These are phyloP conservation scores for Platyscapa corneri DNA, from an alignment of 1,140 invertebrate species.

Conservation along the genomic window DNA sequence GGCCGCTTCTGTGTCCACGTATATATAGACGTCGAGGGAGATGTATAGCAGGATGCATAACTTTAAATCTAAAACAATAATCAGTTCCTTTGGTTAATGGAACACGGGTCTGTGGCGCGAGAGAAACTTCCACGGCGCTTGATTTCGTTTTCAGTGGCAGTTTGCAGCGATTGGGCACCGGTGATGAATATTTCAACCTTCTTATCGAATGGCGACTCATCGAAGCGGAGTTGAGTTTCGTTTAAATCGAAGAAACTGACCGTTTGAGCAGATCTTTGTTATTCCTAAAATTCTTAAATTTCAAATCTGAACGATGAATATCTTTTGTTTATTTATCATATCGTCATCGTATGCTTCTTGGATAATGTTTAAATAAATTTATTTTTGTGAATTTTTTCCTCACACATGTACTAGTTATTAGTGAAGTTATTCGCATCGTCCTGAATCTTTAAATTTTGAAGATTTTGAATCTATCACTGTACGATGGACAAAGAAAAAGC, in stretches of 20 bases:
- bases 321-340: neutral
- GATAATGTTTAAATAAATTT: too few relatives aligned
- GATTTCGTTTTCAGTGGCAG: neutral
- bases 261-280: neutral
- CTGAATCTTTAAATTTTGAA: too few relatives aligned
- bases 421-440: too few relatives aligned
- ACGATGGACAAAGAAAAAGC: too few relatives aligned
- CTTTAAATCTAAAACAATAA: neutral
- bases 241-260: neutral
- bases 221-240: neutral
- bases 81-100: neutral
- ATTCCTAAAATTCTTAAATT: neutral
- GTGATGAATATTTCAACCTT: neutral
- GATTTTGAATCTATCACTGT: too few relatives aligned
- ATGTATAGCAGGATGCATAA: neutral
- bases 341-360: too few relatives aligned
- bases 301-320: neutral
- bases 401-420: too few relatives aligned
- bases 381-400: too few relatives aligned
- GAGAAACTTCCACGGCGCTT: neutral
- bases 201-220: neutral
- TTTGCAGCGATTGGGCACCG: neutral
- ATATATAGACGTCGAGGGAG: neutral
- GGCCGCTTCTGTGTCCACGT: neutral
- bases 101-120: neutral